Percentiles rank a stretch among this genome's conserved stretches.
Conservation (phyloP, 2,797 vertebrate genomes). For the Percopsis omiscomaycus region DNA sequence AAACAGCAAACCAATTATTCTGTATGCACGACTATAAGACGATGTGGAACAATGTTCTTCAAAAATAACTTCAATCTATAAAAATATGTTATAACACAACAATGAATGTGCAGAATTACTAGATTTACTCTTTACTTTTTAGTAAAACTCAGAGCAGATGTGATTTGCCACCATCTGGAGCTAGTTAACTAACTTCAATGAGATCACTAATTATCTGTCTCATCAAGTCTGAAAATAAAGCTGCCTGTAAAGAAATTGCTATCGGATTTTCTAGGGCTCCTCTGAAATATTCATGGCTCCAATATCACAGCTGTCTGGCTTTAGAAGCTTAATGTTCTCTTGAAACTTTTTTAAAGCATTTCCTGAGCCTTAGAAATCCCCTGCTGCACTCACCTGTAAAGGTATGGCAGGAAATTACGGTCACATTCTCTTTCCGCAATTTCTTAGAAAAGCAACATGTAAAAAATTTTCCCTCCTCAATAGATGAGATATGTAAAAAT, state of each 20-base stretch:
- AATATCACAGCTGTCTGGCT: slow-evolving; percentile 22
- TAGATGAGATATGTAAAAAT: no score
- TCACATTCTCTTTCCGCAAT: background rate
- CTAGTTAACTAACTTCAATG: slow-evolving; percentile 27
- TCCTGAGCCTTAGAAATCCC: slow-evolving; percentile 17
- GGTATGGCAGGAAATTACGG: slow-evolving; percentile 12
- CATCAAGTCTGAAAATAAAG: slow-evolving; percentile 31
- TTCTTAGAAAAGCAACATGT: slow-evolving; percentile 5
- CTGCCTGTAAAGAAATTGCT: slow-evolving; percentile 13
- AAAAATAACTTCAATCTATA: no score
- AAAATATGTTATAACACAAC: background rate
- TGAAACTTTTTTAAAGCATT: slow-evolving; percentile 30
- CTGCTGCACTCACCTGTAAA: slow-evolving; percentile 9
- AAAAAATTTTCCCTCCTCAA: background rate
- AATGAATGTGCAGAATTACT: background rate
- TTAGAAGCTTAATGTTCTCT: slow-evolving; percentile 17
- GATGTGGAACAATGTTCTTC: no score
- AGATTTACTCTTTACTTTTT: no score
- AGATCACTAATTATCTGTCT: slow-evolving; percentile 50
- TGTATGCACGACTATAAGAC: no score
- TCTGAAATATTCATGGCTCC: slow-evolving; percentile 42
- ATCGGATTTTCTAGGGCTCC: slow-evolving; percentile 20
- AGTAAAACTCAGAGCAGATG: background rate
- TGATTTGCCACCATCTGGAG: slow-evolving; percentile 31
- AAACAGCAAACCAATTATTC: no score